A percentile compares a stretch with the other conserved stretches of the same genome.
Conservation (phyloP, 2,888 invertebrate species). For the Noctuana brunneofusca region DNA sequence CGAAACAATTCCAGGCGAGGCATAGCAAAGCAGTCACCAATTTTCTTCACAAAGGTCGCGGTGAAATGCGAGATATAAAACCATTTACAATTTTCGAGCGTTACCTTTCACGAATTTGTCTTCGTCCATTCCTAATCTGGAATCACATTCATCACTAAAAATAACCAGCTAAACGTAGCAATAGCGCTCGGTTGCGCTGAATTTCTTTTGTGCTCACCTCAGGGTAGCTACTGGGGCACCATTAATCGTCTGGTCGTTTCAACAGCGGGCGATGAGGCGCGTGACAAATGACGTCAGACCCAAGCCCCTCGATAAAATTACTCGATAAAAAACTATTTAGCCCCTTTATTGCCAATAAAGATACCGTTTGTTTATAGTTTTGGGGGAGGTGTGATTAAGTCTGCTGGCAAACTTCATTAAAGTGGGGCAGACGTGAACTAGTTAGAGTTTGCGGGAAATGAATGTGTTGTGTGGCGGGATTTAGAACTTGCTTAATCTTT, state of each 20-base stretch:
- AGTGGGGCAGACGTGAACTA: conserved; percentile 30
- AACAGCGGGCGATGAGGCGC: conserved; percentile 47
- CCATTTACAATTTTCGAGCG: conserved; percentile 31
- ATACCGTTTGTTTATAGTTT: conserved; percentile 36
- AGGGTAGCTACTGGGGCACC: conserved; percentile 28
- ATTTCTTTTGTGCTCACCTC: conserved; percentile 35
- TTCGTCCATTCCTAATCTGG: conserved; percentile 33
- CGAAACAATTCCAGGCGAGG: conserved; percentile 11
- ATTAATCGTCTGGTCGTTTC: conserved; percentile 35
- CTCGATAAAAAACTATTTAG: conserved; percentile 38
- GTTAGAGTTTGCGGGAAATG: conserved; percentile 33
- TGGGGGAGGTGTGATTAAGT: conserved; percentile 36
- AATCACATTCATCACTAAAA: conserved; percentile 35
- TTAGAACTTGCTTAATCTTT: conserved; percentile 35
- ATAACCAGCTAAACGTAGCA: conserved; percentile 35
- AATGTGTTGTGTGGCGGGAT: conserved; percentile 33
- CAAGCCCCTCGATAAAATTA: conserved; percentile 36
- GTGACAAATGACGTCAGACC: conserved; percentile 60
- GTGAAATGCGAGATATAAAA: conserved; percentile 29
- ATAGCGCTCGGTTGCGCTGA: conserved; percentile 27
- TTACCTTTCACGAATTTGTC: conserved; percentile 34
- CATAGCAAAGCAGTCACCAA: conserved; percentile 4
- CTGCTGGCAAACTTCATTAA: conserved; percentile 34
- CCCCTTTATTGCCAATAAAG: conserved; percentile 35
- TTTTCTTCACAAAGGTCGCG: conserved; percentile 13